Evolutionary conservation across 2,888 invertebrate genomes (phyloP), one percentile per base, ranked within the genome.

Genomic region (Sesia apiformis): DNA sequence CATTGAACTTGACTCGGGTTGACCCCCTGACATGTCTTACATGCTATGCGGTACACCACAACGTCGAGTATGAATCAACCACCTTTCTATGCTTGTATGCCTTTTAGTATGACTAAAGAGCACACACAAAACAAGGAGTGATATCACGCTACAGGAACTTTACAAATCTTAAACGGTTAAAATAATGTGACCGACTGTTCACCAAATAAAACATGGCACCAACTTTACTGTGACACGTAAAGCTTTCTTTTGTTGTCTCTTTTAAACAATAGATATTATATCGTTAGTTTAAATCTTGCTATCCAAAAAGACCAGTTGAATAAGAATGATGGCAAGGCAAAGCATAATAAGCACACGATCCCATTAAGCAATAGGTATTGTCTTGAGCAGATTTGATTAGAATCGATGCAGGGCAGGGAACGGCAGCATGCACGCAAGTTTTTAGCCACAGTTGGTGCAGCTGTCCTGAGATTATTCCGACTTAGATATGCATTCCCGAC

Each of bases 1-100:
- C 83, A 77, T 76, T 84, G 81, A 82, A 83, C 85, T 73, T 82
- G 74, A 63, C 65, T 65, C 70, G 64, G 67, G 69, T 72, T 80
- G 83, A 84, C 81, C 79, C 70, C 69, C 68, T 71, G 74, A 75
- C 78, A 76, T 67, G 66, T 65, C 70, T 66, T 60, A 67, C 63
- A 67, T 67, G 59, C 59, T 63, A 57, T 67, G 64, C 63, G 60
- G 66, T 69, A 68, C 63, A 65, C 67, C 66, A 64, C 65, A 68
- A 65, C 66, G 4, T 46, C 46, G 23, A 46, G n/a, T 69, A 78
- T 82, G 81, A 82, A 75, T 81, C 78, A 81, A 70, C 57, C 56
- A 59, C 67, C 65, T 75, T 73, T 75, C 23, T 23, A 23, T 23
- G 23, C 23, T 23, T 23, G 23, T 23, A 23, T 23, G 23, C 23